These are phyloP conservation scores for Carcharodon carcharias DNA, from an alignment of 2,797 vertebrate genomes.

Conservation along the genomic window DNA sequence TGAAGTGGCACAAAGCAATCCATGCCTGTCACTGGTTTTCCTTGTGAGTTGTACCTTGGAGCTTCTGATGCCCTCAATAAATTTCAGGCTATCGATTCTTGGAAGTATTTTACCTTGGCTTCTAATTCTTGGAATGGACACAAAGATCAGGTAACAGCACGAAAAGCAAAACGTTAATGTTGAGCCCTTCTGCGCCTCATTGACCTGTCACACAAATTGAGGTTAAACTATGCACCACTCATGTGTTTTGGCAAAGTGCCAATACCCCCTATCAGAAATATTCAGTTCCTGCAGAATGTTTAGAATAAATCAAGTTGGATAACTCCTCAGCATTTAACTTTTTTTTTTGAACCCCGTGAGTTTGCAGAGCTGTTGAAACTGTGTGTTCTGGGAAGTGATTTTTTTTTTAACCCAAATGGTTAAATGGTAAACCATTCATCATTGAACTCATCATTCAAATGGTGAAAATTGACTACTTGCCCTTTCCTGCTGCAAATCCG, in stretches of 20 bases:
- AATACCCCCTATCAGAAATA: not conserved
- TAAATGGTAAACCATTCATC: too few relatives aligned
- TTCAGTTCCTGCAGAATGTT: not conserved
- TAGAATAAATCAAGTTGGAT: not conserved
- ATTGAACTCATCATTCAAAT: not conserved
- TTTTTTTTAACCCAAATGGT: not conserved
- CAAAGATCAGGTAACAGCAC: not conserved
- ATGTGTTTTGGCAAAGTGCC: not conserved
- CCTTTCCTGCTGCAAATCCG: not conserved
- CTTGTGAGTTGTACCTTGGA: not conserved
- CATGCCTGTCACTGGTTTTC: not conserved
- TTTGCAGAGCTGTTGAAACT: not conserved
- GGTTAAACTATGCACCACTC: conserved; percentile 17
- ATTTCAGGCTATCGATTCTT: not conserved
- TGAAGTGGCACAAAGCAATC: not conserved
- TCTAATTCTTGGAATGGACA: not conserved
- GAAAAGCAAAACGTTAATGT: not conserved
- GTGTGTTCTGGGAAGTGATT: not conserved
- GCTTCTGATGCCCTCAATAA: not conserved
- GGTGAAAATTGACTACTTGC: not conserved
- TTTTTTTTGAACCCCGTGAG: not conserved
- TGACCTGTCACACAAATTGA: not conserved
- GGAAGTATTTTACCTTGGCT: not conserved
- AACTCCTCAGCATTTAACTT: not conserved
- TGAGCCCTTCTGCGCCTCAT: not conserved